Evolutionary conservation across 2,113 vertebrate genomes (phyloP), one percentile per base, ranked within the genome.

Genomic region (Rostratula benghalensis): DNA sequence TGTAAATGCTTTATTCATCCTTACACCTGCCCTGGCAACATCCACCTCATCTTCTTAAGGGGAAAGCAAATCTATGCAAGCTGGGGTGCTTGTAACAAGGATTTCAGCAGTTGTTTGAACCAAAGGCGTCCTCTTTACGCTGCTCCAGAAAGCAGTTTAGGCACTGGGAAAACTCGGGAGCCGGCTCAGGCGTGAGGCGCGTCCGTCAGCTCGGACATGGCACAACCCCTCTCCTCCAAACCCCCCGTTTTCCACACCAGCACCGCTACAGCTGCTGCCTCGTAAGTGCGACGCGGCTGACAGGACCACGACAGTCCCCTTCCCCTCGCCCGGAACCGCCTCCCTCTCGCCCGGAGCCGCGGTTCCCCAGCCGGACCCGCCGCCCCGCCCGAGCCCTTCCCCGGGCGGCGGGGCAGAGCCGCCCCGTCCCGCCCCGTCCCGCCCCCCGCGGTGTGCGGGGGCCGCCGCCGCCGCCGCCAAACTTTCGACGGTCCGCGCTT

Each of bases 281-380:
- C 27, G 60, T 0, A 10, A 22, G 22, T 0, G 7, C 12, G 30
- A 3, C 3, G 37, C 53, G 2, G 31, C 57, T 18, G 11, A 3
- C 30, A 1, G 37, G 43, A 16, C 0, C 17, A 5, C 27, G 8
- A 3, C 8, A 4, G 11, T 10, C 53, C 11, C 20, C 12, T 12
- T 23, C 33, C 28, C 39, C 24, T 16, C 48, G 6, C 41, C 59
- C 43, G 27, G 54, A 60, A 13, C 74, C 56, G 54, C 31, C 56
- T 13, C 31, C 30, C 27, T 3, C n/a, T n/a, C n/a, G n/a, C n/a
- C n/a, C n/a, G n/a, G n/a, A n/a, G n/a, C n/a, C n/a, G n/a, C n/a
- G n/a, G n/a, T n/a, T n/a, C n/a, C n/a, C n/a, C n/a, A n/a, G n/a
- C n/a, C n/a, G n/a, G n/a, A n/a, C n/a, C n/a, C n/a, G n/a, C n/a